phyloP scores from a whole-genome alignment of 2,797 vertebrate genomes.

The Podargus strigoides region DNA sequence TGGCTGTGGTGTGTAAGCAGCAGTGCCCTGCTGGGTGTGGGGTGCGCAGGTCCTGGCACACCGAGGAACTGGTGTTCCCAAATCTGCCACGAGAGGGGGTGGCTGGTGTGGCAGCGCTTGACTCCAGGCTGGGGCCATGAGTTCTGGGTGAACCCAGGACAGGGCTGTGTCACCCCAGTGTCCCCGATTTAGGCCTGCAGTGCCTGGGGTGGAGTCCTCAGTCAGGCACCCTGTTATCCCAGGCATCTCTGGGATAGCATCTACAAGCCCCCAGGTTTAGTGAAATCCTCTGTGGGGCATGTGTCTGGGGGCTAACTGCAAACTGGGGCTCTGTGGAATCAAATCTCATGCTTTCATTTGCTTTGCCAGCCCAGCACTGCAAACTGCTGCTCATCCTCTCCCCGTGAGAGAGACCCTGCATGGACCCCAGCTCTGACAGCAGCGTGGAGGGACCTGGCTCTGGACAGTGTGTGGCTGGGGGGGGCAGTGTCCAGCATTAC shows the following conservation, averaged over 20 bases:
- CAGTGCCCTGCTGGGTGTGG: fast-evolving
- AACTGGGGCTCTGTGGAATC: background rate
- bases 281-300: background rate
- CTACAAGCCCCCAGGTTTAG: background rate
- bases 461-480: fast-evolving
- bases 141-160: background rate
- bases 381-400: too few relatives aligned
- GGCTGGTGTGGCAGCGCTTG: background rate
- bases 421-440: background rate
- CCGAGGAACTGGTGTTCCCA: background rate
- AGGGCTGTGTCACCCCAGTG: too few relatives aligned
- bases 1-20: background rate
- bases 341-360: background rate
- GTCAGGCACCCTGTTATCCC: too few relatives aligned
- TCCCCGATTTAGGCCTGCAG: too few relatives aligned
- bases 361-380: background rate
- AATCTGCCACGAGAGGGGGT: background rate
- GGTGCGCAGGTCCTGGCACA: background rate
- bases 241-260: background rate
- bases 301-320: too few relatives aligned
- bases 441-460: background rate
- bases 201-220: background rate
- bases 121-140: background rate
- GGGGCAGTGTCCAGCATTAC: background rate
- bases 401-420: fast-evolving